Evolutionary conservation across 2,113 vertebrate genomes (phyloP), one percentile per base, ranked within the genome.

Genomic region (Vidua macroura): DNA sequence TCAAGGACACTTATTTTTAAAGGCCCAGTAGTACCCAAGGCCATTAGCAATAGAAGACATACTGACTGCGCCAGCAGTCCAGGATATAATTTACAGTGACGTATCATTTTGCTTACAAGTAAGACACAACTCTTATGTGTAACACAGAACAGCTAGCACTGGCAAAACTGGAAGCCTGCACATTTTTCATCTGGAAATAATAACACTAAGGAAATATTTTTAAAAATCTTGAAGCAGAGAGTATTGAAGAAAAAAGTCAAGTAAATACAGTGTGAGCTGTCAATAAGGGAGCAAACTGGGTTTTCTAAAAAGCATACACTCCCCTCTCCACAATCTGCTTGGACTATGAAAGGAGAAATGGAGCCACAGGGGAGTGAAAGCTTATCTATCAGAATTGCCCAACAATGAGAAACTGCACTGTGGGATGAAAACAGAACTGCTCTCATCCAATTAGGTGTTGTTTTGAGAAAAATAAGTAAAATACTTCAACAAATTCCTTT

Each of bases 31-130:
- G 39, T 67, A 75, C 52, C 73, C 35, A 83, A 86, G 60, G 79
- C 79, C 35, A 46, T 53, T 14, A 90, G 87, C 72, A 88, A 86
- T 0, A 90, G 75, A 80, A 83, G n/a, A 91, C 22, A 33, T 12
- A 55, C 3, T 4, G 15, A 52, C 76, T 58, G 37, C 52, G 92
- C 60, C 88, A 90, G 21, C 37, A 90, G 64, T 7, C 48, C 53
- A 46, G 83, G 80, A 68, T 72, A 78, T 86, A 86, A 86, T 67
- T 95, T 94, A 74, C 63, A 86, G 39, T 30, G 37, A 81, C 59
- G 20, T 70, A 90, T 85, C 46, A 25, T 88, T 94, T 76, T 93
- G 81, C 35, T 77, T 58, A 90, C 11, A 4, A 83, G 46, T 22
- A 63, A 92, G 78, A 80, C 59, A 68, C 23, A 63, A 59, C 33